Conservation (phyloP, 2,888 invertebrate genomes). For the Vannuccia rotundouncinata region DNA sequence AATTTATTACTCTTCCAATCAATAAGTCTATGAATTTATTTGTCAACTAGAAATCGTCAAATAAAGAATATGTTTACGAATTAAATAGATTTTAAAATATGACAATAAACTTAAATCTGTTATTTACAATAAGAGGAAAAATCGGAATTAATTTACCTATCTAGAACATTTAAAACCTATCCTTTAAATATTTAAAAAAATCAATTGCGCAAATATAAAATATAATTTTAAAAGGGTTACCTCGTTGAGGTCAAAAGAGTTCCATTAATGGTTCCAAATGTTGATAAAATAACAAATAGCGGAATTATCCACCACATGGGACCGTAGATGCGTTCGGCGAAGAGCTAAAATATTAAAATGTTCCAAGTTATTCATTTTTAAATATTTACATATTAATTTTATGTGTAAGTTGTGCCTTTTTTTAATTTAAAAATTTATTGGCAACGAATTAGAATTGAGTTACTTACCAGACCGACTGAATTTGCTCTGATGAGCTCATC, state of each 20-base stretch:
- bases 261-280: slow-evolving; percentile 83
- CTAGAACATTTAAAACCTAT: too few species aligned
- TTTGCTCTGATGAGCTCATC: not conserved
- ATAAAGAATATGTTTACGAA: too few species aligned
- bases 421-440: not conserved
- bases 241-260: slow-evolving; percentile 86
- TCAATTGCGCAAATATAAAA: too few species aligned
- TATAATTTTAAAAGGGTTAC: too few species aligned
- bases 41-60: too few species aligned
- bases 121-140: too few species aligned
- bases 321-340: slow-evolving; percentile 82
- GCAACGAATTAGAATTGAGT: not conserved
- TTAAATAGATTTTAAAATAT: too few species aligned
- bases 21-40: too few species aligned
- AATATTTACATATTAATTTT: not conserved
- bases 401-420: not conserved
- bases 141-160: too few species aligned
- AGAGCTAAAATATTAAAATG: slow-evolving; percentile 62
- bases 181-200: too few species aligned
- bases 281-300: slow-evolving; percentile 81
- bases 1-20: too few species aligned
- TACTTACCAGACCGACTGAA: slow-evolving; percentile 5
- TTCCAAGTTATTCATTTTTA: not conserved
- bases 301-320: slow-evolving; percentile 87
- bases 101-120: too few species aligned